Conservation (phyloP, 2,888 invertebrate genomes). For the Ophioninae sp. region DNA sequence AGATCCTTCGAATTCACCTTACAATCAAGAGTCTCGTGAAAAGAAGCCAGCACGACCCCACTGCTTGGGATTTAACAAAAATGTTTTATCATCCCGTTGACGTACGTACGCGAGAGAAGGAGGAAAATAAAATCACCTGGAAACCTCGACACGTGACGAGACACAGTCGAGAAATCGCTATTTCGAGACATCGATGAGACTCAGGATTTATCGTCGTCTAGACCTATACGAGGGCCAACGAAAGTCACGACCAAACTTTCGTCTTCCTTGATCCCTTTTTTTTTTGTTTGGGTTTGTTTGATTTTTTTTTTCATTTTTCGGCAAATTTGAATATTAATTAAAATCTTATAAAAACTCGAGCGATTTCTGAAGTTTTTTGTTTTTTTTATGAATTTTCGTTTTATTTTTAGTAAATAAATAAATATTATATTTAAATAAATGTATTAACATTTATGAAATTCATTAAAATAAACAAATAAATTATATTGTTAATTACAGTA, state of each 20-base stretch:
- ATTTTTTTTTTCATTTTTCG: too few relatives aligned
- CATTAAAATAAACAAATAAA: too few relatives aligned
- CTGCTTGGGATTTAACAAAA: conserved; percentile 8
- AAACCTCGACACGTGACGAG: conserved; percentile 5
- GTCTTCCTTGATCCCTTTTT: background rate
- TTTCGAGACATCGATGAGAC: conserved; percentile 9
- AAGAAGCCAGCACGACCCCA: background rate
- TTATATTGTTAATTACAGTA: background rate
- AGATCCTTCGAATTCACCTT: conserved; percentile 64
- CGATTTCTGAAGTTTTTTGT: too few relatives aligned
- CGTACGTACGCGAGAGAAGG: conserved; percentile 4
- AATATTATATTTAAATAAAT: too few relatives aligned
- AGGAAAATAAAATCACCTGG: conserved; percentile 4
- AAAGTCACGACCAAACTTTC: background rate
- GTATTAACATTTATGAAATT: too few relatives aligned
- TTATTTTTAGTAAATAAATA: too few relatives aligned
- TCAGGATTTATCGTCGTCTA: background rate
- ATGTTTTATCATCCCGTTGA: conserved; percentile 34
- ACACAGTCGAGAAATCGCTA: background rate
- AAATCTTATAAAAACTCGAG: background rate
- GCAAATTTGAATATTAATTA: background rate
- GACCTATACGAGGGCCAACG: background rate
- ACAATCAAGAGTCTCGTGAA: conserved; percentile 32
- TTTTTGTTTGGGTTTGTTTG: too few relatives aligned
- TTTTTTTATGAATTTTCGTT: too few relatives aligned